Conservation (phyloP, 2,113 vertebrate species). For the Craseonycteris thonglongyai region DNA sequence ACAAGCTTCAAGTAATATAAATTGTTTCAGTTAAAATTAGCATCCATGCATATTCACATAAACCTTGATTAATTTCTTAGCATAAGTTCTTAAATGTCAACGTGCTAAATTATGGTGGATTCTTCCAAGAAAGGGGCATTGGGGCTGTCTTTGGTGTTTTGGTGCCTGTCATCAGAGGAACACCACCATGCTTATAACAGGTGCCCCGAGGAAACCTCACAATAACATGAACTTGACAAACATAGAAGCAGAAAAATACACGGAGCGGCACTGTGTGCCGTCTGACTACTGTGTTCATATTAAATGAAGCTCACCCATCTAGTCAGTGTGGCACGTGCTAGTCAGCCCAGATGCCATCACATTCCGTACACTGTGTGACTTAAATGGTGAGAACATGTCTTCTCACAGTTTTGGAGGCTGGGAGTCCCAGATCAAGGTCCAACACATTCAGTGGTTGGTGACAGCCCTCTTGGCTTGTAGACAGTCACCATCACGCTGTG, state of each 20-base stretch:
- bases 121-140: background rate
- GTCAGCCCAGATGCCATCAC: background rate
- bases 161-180: background rate
- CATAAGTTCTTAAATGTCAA: background rate
- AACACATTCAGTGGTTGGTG: too few relatives aligned
- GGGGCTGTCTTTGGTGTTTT: background rate
- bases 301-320: background rate
- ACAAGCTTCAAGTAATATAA: background rate
- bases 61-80: background rate
- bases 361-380: background rate
- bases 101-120: background rate
- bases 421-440: too few relatives aligned
- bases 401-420: too few relatives aligned
- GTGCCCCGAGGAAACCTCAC: background rate
- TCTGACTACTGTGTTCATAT: rapidly evolving
- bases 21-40: background rate
- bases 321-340: background rate
- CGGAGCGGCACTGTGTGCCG: background rate
- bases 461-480: too few relatives aligned
- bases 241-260: background rate
- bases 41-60: background rate
- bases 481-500: too few relatives aligned
- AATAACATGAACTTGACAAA: background rate
- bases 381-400: too few relatives aligned
- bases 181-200: background rate